Evolutionary conservation across 2,113 vertebrate species (phyloP).

Genomic region (Tiliqua scincoides): DNA sequence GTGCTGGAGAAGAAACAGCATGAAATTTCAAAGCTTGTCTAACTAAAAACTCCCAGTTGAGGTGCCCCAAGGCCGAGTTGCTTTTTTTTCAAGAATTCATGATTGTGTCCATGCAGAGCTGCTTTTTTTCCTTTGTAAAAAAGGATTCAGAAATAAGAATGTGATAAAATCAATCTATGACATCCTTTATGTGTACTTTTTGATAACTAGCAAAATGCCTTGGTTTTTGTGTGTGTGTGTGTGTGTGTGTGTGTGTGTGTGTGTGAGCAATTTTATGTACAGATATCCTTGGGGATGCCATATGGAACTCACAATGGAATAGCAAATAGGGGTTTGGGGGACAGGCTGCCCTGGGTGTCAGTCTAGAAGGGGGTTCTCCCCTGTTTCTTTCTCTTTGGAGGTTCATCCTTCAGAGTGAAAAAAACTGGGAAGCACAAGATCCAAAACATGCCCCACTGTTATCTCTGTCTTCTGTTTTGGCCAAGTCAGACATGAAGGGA

Average conservation of each 20-base stretch:
- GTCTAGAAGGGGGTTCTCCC: too few species aligned
- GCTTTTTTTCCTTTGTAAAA: neutral
- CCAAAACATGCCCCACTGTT: too few species aligned
- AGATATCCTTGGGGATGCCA: neutral
- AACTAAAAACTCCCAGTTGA: constrained; percentile 4
- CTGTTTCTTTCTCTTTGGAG: too few species aligned
- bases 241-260: neutral
- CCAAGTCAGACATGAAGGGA: neutral
- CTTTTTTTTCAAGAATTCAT: neutral
- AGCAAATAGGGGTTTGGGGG: too few species aligned
- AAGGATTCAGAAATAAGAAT: constrained; percentile 6
- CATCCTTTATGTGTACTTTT: neutral
- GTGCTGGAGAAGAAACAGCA: neutral
- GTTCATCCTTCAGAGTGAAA: too few species aligned
- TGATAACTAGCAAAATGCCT: neutral
- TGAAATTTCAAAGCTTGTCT: constrained; percentile 24
- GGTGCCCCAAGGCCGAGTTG: neutral
- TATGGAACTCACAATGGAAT: too few species aligned
- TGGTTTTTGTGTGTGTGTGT: neutral
- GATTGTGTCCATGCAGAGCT: too few species aligned
- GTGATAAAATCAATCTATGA: constrained; percentile 17
- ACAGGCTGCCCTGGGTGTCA: too few species aligned
- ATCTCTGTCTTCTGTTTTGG: too few species aligned
- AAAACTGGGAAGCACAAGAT: too few species aligned
- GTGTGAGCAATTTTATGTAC: neutral